Evolutionary conservation across 2,113 vertebrate genomes (phyloP), one percentile per base, ranked within the genome.

Genomic region (Albula goreensis): DNA sequence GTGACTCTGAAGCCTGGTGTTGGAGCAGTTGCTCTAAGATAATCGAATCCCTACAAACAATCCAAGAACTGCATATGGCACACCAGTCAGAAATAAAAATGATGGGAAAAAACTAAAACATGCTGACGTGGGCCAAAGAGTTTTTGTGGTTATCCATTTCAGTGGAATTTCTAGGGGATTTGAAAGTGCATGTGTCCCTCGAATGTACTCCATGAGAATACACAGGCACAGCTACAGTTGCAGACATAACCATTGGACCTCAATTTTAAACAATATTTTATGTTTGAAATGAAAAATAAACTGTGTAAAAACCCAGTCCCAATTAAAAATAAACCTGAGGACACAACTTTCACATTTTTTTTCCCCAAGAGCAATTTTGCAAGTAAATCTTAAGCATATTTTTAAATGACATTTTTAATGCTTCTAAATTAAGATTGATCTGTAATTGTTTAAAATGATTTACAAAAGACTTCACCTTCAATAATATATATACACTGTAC

Each of bases 151-250:
- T n/a, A 17, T 78, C 77, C 25, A n/a, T 52, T 50, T 81, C 19
- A 66, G 80, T 81, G 50, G 49, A 81, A 81, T 81, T 53, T 81
- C 52, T 53, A 31, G 4, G 25, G 8, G 22, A 81, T 51, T 13
- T 56, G 79, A 52, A 82, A 22, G 81, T 87, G 87, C 85, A 88
- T 81, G 83, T 86, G 48, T 86, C 41, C 70, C 74, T 79, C 53
- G 22, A 85, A 81, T 70, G 52, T 85, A 84, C 85, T 74, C 25
- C 83, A 80, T 31, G 49, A 81, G 79, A 85, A 82, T 86, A 66
- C 56, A 70, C n/a, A 78, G 86, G 82, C 49, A 88, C 84, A 51
- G 19, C 66, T 50, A 50, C 52, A 53, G 17, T 63, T 56, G 51
- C 80, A 63, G 51, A 79, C 17, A 80, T 51, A 84, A 83, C 31